Conservation (phyloP, 1,140 invertebrate genomes). For the Bombus picipes region DNA sequence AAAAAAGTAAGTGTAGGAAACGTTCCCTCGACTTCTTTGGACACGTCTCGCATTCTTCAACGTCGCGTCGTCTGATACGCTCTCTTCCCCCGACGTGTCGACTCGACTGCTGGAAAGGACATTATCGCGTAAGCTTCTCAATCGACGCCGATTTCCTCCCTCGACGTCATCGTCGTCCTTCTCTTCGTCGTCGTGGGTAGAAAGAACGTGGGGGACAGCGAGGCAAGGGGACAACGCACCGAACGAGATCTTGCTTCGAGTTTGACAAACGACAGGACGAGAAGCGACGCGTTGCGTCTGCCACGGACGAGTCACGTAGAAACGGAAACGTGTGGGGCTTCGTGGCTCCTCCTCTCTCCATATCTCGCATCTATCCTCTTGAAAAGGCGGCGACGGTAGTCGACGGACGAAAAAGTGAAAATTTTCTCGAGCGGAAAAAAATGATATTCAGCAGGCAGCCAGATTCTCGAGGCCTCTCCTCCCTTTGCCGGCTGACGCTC, state of each 20-base stretch:
- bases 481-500: slow-evolving; percentile 9
- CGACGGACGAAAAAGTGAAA: slow-evolving; percentile 66
- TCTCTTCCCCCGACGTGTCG: not conserved
- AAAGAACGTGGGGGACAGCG: not conserved
- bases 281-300: slow-evolving; percentile 60
- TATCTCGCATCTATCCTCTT: slow-evolving; percentile 41
- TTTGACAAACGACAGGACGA: slow-evolving; percentile 70
- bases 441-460: slow-evolving; percentile 68
- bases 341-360: not conserved
- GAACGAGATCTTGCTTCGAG: slow-evolving; percentile 59
- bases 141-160: slow-evolving; percentile 59
- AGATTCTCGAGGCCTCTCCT: slow-evolving; percentile 29
- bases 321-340: slow-evolving; percentile 53
- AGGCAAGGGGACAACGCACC: not conserved
- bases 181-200: slow-evolving; percentile 8
- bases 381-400: slow-evolving; percentile 44
- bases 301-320: slow-evolving; percentile 47
- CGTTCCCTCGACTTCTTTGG: not conserved
- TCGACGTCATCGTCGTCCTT: slow-evolving; percentile 29
- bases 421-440: slow-evolving; percentile 70
- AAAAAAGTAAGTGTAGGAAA: not conserved
- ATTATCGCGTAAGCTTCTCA: slow-evolving; percentile 67
- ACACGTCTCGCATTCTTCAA: slow-evolving; percentile 28
- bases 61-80: slow-evolving; percentile 3
- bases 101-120: slow-evolving; percentile 45